phyloP scores from a whole-genome alignment of 1,140 invertebrate species.

The Acromyrmex heyeri region DNA sequence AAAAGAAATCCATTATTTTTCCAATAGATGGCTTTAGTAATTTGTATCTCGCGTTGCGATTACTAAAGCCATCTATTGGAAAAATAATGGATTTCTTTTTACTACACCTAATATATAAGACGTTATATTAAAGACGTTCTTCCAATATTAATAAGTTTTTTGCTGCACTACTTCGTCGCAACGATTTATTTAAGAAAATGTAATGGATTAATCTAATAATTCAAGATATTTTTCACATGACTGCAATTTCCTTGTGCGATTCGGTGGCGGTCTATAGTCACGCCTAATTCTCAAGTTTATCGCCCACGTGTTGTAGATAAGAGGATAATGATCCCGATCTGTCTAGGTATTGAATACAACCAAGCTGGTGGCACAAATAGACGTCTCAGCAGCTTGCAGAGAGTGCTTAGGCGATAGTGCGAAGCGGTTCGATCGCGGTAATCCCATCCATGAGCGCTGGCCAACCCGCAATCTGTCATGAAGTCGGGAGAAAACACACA shows the following conservation, averaged over 20 bases:
- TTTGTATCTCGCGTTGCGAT: too few species aligned
- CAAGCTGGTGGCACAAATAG: constrained; percentile 40
- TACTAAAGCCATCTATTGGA: too few species aligned
- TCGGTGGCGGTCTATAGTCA: background rate
- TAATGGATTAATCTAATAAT: background rate
- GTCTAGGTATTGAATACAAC: constrained; percentile 44
- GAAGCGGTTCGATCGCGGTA: constrained; percentile 59
- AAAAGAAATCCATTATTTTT: too few species aligned
- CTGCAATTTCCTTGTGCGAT: background rate
- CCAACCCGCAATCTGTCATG: constrained; percentile 60
- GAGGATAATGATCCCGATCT: constrained; percentile 34
- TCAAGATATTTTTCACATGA: too few species aligned
- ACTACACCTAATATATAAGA: too few species aligned
- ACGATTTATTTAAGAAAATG: background rate
- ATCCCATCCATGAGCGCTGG: constrained; percentile 39
- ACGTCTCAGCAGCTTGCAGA: constrained; percentile 44
- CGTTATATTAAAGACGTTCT: too few species aligned
- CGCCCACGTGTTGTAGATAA: constrained; percentile 1
- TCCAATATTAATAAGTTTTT: too few species aligned
- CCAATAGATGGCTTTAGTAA: too few species aligned
- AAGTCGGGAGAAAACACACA: constrained; percentile 8
- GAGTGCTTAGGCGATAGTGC: constrained; percentile 27
- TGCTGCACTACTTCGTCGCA: too few species aligned
- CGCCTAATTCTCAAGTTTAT: background rate
- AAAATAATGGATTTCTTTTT: too few species aligned